Conservation (phyloP, 2,888 invertebrate species). For the Pollenia labialis region DNA sequence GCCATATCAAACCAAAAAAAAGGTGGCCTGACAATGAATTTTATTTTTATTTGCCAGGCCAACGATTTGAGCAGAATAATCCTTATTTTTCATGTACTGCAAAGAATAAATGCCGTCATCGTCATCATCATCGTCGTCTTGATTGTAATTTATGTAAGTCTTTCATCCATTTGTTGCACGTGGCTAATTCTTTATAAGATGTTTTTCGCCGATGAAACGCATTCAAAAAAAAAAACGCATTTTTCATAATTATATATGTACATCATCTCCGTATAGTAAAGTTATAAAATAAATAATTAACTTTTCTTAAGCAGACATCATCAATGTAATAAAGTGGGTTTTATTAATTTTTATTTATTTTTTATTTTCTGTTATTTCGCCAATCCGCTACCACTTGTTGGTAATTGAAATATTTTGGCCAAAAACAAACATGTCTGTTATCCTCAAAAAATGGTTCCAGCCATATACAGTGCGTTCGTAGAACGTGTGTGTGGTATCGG, state of each 20-base stretch:
- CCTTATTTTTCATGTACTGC: conserved; percentile 17
- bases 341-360: background rate
- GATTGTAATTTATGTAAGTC: conserved; percentile 70
- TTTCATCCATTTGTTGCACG: conserved; percentile 61
- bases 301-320: conserved; percentile 37
- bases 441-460: conserved; percentile 32
- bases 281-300: conserved; percentile 54
- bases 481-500: conserved; percentile 59
- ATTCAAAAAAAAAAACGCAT: conserved; percentile 11
- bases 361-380: conserved; percentile 23
- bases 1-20: conserved; percentile 24
- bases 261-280: background rate
- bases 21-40: conserved; percentile 54
- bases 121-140: conserved; percentile 47
- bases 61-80: conserved; percentile 8
- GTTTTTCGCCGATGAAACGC: conserved; percentile 37
- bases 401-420: conserved; percentile 70
- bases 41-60: conserved; percentile 46
- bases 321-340: conserved; percentile 25
- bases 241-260: conserved; percentile 45
- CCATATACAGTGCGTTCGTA: conserved; percentile 37
- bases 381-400: conserved; percentile 62
- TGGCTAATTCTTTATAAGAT: conserved; percentile 64
- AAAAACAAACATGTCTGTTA: conserved; percentile 60
- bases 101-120: conserved; percentile 55